A percentile compares a stretch with the other conserved stretches of the same genome.
These are phyloP conservation scores for Agapornis roseicollis DNA, from an alignment of 2,113 vertebrate species.

Conservation along the genomic window DNA sequence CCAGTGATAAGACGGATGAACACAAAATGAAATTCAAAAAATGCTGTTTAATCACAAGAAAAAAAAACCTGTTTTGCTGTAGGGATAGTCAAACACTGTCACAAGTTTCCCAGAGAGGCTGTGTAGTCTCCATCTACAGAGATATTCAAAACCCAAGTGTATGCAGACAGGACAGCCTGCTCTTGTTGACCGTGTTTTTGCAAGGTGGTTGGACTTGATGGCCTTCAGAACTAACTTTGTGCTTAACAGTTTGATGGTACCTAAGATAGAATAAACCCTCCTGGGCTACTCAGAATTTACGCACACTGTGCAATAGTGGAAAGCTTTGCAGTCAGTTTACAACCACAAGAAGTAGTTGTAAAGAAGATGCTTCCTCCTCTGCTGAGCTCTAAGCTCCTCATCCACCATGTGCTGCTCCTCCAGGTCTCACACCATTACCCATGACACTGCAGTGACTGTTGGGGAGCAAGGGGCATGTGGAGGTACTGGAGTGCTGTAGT, in stretches of 20 bases:
- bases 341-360: neutral
- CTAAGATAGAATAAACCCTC: neutral
- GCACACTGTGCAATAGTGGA: fast-evolving
- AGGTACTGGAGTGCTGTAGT: neutral
- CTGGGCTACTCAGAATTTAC: neutral
- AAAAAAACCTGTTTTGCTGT: neutral
- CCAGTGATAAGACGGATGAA: neutral
- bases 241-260: neutral
- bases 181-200: neutral
- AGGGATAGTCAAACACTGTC: neutral
- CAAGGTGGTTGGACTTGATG: neutral
- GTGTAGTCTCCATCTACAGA: neutral
- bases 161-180: neutral
- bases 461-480: fast-evolving
- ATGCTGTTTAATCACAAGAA: neutral
- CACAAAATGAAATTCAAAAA: neutral
- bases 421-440: neutral
- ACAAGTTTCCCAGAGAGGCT: neutral
- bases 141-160: neutral
- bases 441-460: neutral
- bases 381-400: neutral
- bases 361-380: neutral
- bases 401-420: neutral
- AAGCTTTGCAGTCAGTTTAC: neutral
- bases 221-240: neutral